Evolutionary conservation across 1,140 invertebrate genomes (phyloP).

Genomic region (Agraylea sexmaculata): DNA sequence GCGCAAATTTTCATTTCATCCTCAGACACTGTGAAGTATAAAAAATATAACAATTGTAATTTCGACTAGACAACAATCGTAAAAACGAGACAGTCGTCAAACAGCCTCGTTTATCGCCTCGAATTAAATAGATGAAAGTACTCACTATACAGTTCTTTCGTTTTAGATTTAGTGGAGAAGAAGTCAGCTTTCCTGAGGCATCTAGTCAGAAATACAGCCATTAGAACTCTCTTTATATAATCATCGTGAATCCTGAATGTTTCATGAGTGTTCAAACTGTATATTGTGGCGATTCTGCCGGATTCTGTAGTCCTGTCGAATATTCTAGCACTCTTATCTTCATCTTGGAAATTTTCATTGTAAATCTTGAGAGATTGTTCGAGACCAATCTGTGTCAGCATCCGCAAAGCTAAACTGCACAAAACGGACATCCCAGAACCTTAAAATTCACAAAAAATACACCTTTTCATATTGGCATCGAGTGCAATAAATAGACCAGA

Average conservation of each 20-base stretch:
- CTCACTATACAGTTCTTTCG: not conserved
- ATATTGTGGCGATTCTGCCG: too few relatives aligned
- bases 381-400: slow-evolving; percentile 43
- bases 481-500: not conserved
- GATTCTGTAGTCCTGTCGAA: slow-evolving; percentile 20
- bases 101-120: too few relatives aligned
- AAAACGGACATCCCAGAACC: slow-evolving; percentile 54
- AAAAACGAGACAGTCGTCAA: too few relatives aligned
- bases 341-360: slow-evolving; percentile 16
- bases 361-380: slow-evolving; percentile 33
- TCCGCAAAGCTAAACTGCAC: slow-evolving; percentile 48
- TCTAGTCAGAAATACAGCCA: slow-evolving; percentile 53
- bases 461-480: not conserved
- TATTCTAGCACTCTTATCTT: not conserved
- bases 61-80: too few relatives aligned
- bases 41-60: too few relatives aligned
- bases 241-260: slow-evolving; percentile 41
- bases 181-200: slow-evolving; percentile 41
- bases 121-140: not conserved
- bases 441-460: slow-evolving; percentile 4
- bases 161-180: slow-evolving; percentile 25
- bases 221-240: slow-evolving; percentile 51
- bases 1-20: slow-evolving; percentile 36
- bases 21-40: slow-evolving; percentile 17
- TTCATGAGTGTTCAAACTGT: slow-evolving; percentile 47